Evolutionary conservation across 2,888 invertebrate genomes (phyloP).

Genomic region (Drosophila macrothrix): DNA sequence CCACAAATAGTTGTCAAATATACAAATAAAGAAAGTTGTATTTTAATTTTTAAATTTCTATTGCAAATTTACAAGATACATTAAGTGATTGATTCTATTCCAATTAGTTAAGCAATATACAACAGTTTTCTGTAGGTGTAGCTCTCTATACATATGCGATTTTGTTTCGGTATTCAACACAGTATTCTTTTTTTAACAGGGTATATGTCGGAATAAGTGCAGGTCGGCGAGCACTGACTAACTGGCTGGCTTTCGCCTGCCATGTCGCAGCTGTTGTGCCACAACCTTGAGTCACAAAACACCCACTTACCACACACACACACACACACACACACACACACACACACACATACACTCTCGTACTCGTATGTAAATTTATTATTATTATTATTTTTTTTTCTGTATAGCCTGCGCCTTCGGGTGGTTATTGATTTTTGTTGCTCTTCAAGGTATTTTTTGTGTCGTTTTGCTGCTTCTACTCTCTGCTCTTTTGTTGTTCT

Average conservation of each 20-base stretch:
- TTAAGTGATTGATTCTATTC: background rate
- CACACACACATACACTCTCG: slow-evolving; percentile 4
- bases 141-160: background rate
- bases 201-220: background rate
- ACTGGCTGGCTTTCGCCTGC: slow-evolving; percentile 44
- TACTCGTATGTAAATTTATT: slow-evolving; percentile 11
- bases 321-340: slow-evolving; percentile 11
- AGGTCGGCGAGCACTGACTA: slow-evolving; percentile 10
- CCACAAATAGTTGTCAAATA: background rate
- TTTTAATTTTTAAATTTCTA: background rate
- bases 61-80: too few species aligned
- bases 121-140: rapidly evolving
- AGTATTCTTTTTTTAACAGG: background rate
- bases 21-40: background rate
- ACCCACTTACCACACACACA: slow-evolving; percentile 35
- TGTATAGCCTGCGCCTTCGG: slow-evolving; percentile 55
- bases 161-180: too few species aligned
- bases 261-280: slow-evolving; percentile 58
- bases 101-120: background rate
- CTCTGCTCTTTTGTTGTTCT: slow-evolving; percentile 16
- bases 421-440: slow-evolving; percentile 77
- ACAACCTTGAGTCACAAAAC: slow-evolving; percentile 55
- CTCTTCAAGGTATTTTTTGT: slow-evolving; percentile 23
- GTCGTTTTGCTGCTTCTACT: slow-evolving; percentile 13
- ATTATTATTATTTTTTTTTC: background rate